These are phyloP conservation scores for Athalia cordata DNA, from an alignment of 2,888 invertebrate genomes.

Conservation along the genomic window DNA sequence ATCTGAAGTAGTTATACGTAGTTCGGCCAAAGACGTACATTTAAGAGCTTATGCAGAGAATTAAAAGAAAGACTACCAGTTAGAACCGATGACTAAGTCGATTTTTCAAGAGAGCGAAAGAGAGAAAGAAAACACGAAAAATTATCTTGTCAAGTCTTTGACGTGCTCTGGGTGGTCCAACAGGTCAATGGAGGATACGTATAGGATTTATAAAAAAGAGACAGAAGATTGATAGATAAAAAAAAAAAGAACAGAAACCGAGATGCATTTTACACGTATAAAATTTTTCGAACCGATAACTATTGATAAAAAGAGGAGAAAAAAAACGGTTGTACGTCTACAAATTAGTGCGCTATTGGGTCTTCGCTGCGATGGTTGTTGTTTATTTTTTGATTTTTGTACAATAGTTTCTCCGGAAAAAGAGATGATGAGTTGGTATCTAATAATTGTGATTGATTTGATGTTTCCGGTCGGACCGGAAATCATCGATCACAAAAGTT, in stretches of 20 bases:
- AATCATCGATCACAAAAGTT: neutral
- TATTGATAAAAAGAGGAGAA: too few species aligned
- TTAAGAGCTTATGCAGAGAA: conserved; percentile 62
- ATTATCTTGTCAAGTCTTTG: conserved; percentile 67
- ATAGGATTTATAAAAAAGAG: conserved; percentile 7
- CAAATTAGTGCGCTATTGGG: too few species aligned
- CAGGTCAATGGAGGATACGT: conserved; percentile 43
- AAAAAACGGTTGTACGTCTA: too few species aligned
- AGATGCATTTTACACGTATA: neutral
- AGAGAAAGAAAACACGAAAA: conserved; percentile 51
- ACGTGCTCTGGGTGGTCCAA: conserved; percentile 69
- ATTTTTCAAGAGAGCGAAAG: conserved; percentile 64
- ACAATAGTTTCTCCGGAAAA: neutral
- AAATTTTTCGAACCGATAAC: too few species aligned
- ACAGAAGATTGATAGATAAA: too few species aligned
- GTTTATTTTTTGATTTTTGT: neutral
- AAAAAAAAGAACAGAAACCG: too few species aligned
- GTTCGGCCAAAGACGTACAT: conserved; percentile 55
- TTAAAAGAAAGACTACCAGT: conserved; percentile 73
- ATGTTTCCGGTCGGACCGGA: conserved; percentile 25
- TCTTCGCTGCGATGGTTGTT: neutral
- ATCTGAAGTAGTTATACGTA: conserved; percentile 60
- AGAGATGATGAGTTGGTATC: neutral
- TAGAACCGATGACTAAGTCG: conserved; percentile 71
- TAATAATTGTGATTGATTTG: neutral